phyloP scores from a whole-genome alignment of 2,888 invertebrate genomes.

The Aproaerema taeniolella region DNA sequence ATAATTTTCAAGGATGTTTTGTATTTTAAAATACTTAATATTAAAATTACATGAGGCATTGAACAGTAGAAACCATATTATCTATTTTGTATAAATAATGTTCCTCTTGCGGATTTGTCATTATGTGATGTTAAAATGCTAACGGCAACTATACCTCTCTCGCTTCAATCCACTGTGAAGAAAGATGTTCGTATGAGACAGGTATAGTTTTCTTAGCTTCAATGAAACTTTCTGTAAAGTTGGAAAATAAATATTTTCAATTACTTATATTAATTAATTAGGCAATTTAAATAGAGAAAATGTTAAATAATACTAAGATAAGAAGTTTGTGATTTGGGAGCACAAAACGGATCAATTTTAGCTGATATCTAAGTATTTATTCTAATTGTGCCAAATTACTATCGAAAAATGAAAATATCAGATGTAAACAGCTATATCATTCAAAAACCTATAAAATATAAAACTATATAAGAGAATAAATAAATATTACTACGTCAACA shows the following conservation, averaged over 20 bases:
- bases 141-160: conserved; percentile 1
- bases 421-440: not conserved
- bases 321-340: conserved; percentile 38
- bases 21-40: not conserved
- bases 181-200: not conserved
- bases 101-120: conserved; percentile 67
- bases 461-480: not conserved
- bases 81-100: conserved; percentile 36
- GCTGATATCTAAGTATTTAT: conserved; percentile 9
- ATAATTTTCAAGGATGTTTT: not conserved
- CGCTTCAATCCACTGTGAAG: not conserved
- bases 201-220: conserved; percentile 3
- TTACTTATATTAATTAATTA: too few species aligned
- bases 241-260: conserved; percentile 32
- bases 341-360: conserved; percentile 52
- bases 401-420: not conserved
- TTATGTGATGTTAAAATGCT: conserved; percentile 20
- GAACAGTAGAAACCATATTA: conserved; percentile 26
- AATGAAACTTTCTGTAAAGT: not conserved
- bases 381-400: conserved; percentile 6
- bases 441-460: not conserved
- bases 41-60: not conserved
- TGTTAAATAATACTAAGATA: conserved; percentile 15
- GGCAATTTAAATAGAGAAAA: too few species aligned
- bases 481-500: too few species aligned